Conservation (phyloP, 2,113 vertebrate species). For the Psettodes erumei region DNA sequence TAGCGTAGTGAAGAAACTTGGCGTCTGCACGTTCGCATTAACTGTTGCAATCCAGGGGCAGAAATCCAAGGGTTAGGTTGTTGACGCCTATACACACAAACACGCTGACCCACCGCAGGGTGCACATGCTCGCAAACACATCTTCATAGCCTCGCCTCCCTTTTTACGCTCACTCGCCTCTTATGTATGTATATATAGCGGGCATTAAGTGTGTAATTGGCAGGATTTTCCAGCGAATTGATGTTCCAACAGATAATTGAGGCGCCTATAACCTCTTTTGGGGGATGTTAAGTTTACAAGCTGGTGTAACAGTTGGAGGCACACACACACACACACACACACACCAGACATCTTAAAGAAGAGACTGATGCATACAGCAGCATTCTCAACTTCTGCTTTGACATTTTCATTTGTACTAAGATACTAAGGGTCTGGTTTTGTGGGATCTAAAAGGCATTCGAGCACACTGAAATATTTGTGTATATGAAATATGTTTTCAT, state of each 20-base stretch:
- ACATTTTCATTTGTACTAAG: background rate
- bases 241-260: constrained; percentile 2
- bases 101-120: constrained; percentile 32
- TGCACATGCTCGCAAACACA: background rate
- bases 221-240: constrained; percentile 44
- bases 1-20: constrained; percentile 69
- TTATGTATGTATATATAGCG: constrained; percentile 22
- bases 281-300: constrained; percentile 53
- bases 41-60: constrained; percentile 35
- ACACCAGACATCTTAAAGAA: background rate
- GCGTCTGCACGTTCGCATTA: constrained; percentile 55
- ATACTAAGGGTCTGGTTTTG: background rate
- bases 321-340: background rate
- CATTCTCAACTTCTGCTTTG: background rate
- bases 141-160: background rate
- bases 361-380: background rate
- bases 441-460: background rate
- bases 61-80: constrained; percentile 54
- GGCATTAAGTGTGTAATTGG: constrained; percentile 45
- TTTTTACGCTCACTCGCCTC: background rate
- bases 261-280: background rate
- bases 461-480: background rate
- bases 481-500: constrained; percentile 11
- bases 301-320: constrained; percentile 17
- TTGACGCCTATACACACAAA: constrained; percentile 58